A percentile compares a stretch with the other conserved stretches of the same genome.
These are phyloP conservation scores for Molanna angustata DNA, from an alignment of 2,888 invertebrate genomes.

Conservation along the genomic window DNA sequence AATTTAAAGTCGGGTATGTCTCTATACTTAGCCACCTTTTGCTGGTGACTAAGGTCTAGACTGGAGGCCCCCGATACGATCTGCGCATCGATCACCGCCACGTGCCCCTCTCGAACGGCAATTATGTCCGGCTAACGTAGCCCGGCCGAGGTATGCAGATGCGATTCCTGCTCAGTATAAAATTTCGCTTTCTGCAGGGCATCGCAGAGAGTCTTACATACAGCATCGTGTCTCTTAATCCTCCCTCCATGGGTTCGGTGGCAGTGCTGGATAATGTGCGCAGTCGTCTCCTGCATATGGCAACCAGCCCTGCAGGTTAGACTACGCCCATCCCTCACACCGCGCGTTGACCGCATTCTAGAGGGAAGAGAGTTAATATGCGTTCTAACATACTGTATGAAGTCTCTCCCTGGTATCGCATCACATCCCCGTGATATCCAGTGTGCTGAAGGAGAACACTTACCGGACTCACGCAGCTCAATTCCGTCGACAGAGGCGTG, in stretches of 20 bases:
- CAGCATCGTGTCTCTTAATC: conserved; percentile 37
- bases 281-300: conserved; percentile 34
- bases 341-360: conserved; percentile 34
- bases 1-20: background rate
- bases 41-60: background rate
- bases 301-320: conserved; percentile 36
- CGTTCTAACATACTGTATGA: conserved; percentile 35
- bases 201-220: conserved; percentile 32
- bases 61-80: background rate
- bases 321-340: conserved; percentile 24
- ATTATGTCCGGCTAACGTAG: conserved; percentile 39
- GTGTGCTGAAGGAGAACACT: too few species aligned
- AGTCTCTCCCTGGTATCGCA: too few species aligned
- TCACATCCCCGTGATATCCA: too few species aligned
- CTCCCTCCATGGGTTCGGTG: conserved; percentile 39
- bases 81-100: background rate
- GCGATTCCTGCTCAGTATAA: conserved; percentile 35
- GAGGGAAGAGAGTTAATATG: conserved; percentile 38
- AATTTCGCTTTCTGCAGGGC: conserved; percentile 35
- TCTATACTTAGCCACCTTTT: background rate
- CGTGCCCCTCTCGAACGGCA: conserved; percentile 16
- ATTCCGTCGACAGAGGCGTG: too few species aligned
- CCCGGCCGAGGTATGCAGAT: conserved; percentile 34
- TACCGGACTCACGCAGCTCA: too few species aligned
- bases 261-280: conserved; percentile 38